Percentiles rank a stretch among this genome's conserved stretches.
Evolutionary conservation across 2,113 vertebrate species (phyloP).

Genomic region (Corydoras sp.): DNA sequence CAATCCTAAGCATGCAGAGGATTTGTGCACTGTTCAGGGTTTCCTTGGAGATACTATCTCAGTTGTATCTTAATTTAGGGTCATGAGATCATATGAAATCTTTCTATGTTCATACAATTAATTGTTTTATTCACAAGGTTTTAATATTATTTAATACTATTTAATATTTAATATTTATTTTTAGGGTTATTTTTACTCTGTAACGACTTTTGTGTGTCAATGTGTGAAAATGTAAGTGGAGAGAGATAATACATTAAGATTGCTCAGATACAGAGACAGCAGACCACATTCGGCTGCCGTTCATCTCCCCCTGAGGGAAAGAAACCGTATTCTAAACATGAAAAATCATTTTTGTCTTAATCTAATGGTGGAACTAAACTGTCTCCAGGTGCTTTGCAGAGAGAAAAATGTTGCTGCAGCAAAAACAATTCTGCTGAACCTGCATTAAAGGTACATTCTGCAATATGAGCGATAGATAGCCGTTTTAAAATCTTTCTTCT

Average conservation of each 20-base stretch:
- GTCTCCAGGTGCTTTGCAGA: background rate
- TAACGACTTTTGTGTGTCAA: background rate
- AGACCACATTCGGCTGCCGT: background rate
- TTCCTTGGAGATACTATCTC: no score
- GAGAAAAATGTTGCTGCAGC: background rate
- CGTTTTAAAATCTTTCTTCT: no score
- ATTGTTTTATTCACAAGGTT: no score
- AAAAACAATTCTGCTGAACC: constrained; percentile 15
- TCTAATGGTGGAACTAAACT: background rate
- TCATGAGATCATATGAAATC: no score
- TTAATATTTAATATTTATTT: no score
- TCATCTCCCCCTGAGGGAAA: background rate
- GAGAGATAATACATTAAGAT: constrained; percentile 19
- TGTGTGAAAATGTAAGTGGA: background rate
- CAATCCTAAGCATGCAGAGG: no score
- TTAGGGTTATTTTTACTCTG: no score
- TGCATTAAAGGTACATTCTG: constrained; percentile 44
- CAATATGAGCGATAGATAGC: background rate
- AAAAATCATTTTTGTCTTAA: constrained; percentile 6
- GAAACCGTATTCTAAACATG: constrained; percentile 15
- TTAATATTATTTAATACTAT: no score
- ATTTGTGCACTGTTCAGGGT: no score
- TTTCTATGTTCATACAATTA: no score
- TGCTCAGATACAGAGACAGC: constrained; percentile 6
- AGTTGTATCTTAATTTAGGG: no score